Evolutionary conservation across 2,797 vertebrate species (phyloP).

Genomic region (Dendrocincla tyrannina): DNA sequence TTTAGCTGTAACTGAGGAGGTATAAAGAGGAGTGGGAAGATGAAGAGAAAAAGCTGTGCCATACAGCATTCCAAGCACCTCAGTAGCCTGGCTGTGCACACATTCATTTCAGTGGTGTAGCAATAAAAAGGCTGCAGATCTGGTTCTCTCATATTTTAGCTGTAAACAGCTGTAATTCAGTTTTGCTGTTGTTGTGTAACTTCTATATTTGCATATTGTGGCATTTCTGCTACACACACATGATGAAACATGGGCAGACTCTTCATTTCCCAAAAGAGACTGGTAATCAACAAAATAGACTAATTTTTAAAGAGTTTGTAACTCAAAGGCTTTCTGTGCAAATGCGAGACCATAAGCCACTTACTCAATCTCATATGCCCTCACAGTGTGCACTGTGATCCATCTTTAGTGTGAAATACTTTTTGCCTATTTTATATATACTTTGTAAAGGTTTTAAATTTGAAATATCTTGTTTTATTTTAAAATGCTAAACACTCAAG

Average conservation of each 20-base stretch:
- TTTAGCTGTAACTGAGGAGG: not conserved
- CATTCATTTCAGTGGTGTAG: not conserved
- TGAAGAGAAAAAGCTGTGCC: not conserved
- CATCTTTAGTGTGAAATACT: not conserved
- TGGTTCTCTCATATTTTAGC: not conserved
- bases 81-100: not conserved
- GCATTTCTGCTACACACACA: not conserved
- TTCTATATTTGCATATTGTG: not conserved
- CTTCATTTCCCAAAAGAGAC: not conserved
- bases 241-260: not conserved
- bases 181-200: constrained; percentile 26
- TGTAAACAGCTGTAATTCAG: constrained; percentile 5
- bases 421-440: not conserved
- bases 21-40: not conserved
- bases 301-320: not conserved
- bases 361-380: not conserved
- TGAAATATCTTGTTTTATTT: not conserved
- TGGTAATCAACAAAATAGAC: not conserved
- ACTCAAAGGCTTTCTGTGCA: not conserved
- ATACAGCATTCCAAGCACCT: not conserved
- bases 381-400: not conserved
- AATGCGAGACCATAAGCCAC: not conserved
- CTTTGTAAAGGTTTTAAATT: not conserved
- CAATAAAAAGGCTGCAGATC: constrained; percentile 24
- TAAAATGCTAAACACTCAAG: not conserved